Conservation (phyloP, 1,140 invertebrate species). For the Anoplolepis gracilipes region DNA sequence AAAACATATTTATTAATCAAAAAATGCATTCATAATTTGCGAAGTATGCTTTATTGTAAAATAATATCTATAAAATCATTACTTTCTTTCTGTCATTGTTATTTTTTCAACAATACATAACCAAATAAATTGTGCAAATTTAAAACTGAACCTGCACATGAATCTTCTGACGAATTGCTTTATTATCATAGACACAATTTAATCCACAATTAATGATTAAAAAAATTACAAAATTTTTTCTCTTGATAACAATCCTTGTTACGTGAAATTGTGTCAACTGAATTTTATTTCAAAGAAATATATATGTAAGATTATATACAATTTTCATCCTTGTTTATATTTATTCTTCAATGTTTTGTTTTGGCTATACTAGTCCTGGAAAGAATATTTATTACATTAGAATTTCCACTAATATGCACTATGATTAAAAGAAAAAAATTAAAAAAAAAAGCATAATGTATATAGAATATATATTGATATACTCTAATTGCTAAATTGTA, state of each 20-base stretch:
- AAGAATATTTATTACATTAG: conserved; percentile 56
- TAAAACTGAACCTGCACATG: neutral
- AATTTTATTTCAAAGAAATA: conserved; percentile 38
- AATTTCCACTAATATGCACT: neutral
- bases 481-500: conserved; percentile 7
- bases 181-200: conserved; percentile 36
- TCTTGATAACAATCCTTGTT: neutral
- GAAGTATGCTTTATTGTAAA: conserved; percentile 41
- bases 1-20: conserved; percentile 21
- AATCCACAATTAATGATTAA: conserved; percentile 28
- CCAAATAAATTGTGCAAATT: neutral
- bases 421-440: conserved; percentile 27
- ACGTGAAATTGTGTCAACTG: neutral
- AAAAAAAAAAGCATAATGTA: conserved; percentile 5
- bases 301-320: conserved; percentile 65
- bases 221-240: conserved; percentile 26
- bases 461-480: neutral
- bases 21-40: neutral
- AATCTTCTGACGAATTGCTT: conserved; percentile 12
- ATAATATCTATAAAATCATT: conserved; percentile 42
- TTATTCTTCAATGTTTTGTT: conserved; percentile 73
- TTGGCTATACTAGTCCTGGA: conserved; percentile 81
- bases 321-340: conserved; percentile 6
- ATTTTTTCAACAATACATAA: conserved; percentile 4
- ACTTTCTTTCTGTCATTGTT: neutral